These are phyloP conservation scores for Acleris cristana DNA, from an alignment of 2,888 invertebrate species.

Conservation along the genomic window DNA sequence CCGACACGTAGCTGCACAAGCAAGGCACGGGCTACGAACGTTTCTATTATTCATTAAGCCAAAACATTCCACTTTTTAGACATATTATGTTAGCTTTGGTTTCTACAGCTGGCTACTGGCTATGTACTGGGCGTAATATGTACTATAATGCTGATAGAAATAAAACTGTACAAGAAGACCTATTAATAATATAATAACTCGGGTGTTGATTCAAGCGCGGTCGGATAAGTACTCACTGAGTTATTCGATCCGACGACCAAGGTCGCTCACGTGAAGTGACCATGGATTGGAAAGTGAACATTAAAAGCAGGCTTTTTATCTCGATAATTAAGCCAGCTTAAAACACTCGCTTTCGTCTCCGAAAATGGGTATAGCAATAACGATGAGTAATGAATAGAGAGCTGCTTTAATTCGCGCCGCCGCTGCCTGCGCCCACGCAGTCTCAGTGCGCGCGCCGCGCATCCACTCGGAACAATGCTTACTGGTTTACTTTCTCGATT, in stretches of 20 bases:
- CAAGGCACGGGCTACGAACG: not conserved
- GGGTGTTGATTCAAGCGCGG: constrained; percentile 56
- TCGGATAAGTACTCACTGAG: constrained; percentile 65
- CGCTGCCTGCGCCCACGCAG: constrained; percentile 76
- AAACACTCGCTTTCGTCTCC: constrained; percentile 78
- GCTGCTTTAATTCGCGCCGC: constrained; percentile 78
- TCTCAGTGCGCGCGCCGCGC: constrained; percentile 67
- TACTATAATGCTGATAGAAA: not conserved
- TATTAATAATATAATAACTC: constrained; percentile 50
- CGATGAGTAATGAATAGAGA: constrained; percentile 84
- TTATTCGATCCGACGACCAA: constrained; percentile 62
- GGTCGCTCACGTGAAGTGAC: constrained; percentile 62
- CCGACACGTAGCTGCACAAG: not conserved
- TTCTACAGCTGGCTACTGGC: not conserved
- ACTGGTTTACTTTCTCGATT: constrained; percentile 83
- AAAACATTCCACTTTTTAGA: not conserved
- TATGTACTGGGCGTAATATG: not conserved
- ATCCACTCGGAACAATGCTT: constrained; percentile 83
- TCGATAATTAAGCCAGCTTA: constrained; percentile 55
- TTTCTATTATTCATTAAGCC: not conserved
- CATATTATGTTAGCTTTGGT: not conserved
- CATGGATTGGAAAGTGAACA: constrained; percentile 55
- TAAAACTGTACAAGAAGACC: constrained; percentile 5
- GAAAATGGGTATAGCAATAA: constrained; percentile 79
- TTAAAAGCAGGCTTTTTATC: constrained; percentile 60